Percentiles rank a stretch among this genome's conserved stretches.
phyloP scores from a whole-genome alignment of 2,797 vertebrate genomes.

The Arnoldichthys spilopterus region DNA sequence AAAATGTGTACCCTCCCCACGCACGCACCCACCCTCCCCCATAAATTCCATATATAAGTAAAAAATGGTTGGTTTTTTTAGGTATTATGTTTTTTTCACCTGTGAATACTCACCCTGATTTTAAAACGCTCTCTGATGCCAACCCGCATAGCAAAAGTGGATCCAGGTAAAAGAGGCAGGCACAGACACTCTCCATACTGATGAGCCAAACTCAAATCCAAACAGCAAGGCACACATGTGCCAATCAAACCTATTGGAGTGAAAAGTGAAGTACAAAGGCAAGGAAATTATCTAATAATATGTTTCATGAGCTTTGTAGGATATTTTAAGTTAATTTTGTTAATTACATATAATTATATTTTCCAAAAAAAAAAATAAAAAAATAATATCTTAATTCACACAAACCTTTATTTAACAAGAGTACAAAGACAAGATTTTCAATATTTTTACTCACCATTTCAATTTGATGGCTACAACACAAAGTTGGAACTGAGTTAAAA shows the following conservation, averaged over 20 bases:
- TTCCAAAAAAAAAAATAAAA: no score
- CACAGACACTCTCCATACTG: conserved; percentile 84
- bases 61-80: no score
- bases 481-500: no score
- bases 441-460: no score
- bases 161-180: conserved; percentile 83
- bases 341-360: no score
- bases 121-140: conserved; percentile 86
- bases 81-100: background rate
- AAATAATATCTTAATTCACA: no score
- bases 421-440: no score
- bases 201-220: conserved; percentile 83
- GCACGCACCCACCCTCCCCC: no score
- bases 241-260: conserved; percentile 78
- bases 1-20: no score
- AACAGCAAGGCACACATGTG: conserved; percentile 75
- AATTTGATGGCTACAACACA: no score
- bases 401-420: no score
- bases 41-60: no score
- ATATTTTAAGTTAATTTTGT: background rate
- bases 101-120: conserved; percentile 77
- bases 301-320: background rate
- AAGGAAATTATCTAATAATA: background rate
- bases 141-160: conserved; percentile 84
- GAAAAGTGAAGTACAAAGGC: background rate